Evolutionary conservation across 2,888 invertebrate genomes (phyloP).

Genomic region (Amiota communis): DNA sequence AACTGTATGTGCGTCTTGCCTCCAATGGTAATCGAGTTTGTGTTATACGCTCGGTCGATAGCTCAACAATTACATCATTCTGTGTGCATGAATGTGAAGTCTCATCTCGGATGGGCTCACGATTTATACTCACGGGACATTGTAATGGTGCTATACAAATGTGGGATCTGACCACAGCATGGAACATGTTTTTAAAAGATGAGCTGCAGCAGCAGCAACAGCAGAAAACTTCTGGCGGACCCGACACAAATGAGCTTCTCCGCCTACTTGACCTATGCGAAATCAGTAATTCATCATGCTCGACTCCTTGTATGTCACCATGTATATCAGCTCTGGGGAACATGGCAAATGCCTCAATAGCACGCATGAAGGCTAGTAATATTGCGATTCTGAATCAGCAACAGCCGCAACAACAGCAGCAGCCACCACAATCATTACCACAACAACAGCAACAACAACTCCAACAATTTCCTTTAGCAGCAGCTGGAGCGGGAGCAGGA

Average conservation of each 20-base stretch:
- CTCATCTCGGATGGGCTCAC: constrained; percentile 91
- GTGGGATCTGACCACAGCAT: constrained; percentile 98
- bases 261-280: constrained; percentile 95
- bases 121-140: constrained; percentile 94
- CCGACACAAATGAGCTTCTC: constrained; percentile 91
- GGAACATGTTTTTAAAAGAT: constrained; percentile 84
- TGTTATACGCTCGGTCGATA: constrained; percentile 94
- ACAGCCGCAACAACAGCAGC: constrained; percentile 50
- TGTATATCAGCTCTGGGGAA: constrained; percentile 75
- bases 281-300: constrained; percentile 84
- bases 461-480: constrained; percentile 23
- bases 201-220: constrained; percentile 86
- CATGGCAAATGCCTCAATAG: constrained; percentile 73
- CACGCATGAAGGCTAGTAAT: constrained; percentile 77
- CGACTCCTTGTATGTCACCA: constrained; percentile 83
- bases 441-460: constrained; percentile 45
- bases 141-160: constrained; percentile 94
- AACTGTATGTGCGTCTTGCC: constrained; percentile 92
- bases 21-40: constrained; percentile 97
- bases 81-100: constrained; percentile 98
- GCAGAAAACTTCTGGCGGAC: constrained; percentile 82
- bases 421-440: constrained; percentile 41
- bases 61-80: constrained; percentile 93
- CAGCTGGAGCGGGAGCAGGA: constrained; percentile 34
- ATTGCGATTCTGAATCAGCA: constrained; percentile 78